phyloP scores from a whole-genome alignment of 1,140 invertebrate species.

The Drosophila bocki region DNA sequence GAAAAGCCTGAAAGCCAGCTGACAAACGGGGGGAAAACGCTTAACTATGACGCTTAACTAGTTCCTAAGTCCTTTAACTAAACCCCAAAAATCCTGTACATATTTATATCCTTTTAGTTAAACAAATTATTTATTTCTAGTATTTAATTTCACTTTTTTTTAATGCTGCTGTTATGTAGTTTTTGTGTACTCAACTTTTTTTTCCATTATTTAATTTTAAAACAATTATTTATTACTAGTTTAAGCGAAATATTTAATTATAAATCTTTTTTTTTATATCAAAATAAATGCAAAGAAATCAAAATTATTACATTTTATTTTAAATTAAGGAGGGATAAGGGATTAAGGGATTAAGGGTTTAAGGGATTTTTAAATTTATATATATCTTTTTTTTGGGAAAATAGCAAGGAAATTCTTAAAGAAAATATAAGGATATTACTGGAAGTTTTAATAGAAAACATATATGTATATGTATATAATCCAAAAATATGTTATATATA shows the following conservation, averaged over 20 bases:
- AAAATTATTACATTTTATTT: constrained; percentile 15
- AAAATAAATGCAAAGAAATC: constrained; percentile 61
- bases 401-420: no score
- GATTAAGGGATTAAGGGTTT: no score
- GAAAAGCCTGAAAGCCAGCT: constrained; percentile 43
- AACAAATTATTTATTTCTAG: constrained; percentile 24
- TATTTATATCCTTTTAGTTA: constrained; percentile 15
- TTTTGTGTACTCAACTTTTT: constrained; percentile 63
- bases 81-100: constrained; percentile 23
- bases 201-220: constrained; percentile 68
- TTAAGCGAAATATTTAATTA: constrained; percentile 11
- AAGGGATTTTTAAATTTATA: no score
- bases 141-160: constrained; percentile 54
- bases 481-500: no score
- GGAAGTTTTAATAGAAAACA: no score
- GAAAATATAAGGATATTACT: not conserved
- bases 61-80: constrained; percentile 61
- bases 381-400: not conserved
- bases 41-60: constrained; percentile 83
- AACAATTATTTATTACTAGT: constrained; percentile 38
- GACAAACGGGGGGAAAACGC: constrained; percentile 84
- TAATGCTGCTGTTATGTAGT: constrained; percentile 80
- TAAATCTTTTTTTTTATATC: constrained; percentile 23
- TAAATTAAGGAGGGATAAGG: no score
- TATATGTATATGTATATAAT: no score